Evolutionary conservation across 2,797 vertebrate species (phyloP), one percentile per base, ranked within the genome.

Genomic region (Myotis myotis): DNA sequence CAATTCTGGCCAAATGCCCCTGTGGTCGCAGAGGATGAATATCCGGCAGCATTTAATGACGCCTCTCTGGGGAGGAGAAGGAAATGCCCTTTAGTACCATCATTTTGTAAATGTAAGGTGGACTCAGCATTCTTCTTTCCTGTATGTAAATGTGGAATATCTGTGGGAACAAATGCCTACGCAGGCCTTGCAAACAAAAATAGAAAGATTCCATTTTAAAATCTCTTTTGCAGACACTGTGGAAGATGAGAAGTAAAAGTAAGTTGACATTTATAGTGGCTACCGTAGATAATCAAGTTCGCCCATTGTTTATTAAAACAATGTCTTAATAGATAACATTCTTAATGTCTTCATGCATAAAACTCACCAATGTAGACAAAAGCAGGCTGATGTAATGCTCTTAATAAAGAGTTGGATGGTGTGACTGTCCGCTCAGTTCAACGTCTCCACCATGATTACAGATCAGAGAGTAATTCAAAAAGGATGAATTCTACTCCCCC

Each of bases 381-480:
- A 13, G 60, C 2, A 55, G 30, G 13, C 28, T 87, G 62, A 80
- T 79, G 33, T 22, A 33, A 71, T 49, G 47, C 33, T 86, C 84
- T 85, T 47, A 57, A 22, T 6, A 66, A 93, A 76, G 41, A 86
- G 41, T 30, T 25, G 71, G 64, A 80, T 84, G 53, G 57, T 55
- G 51, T 76, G 84, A 47, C 57, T 36, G 20, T 79, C 72, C 75
- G 30, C 64, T 86, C 38, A 36, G 25, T 68, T 70, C 74, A 44
- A 57, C 71, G 36, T 85, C 41, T 60, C 19, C 9, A 25, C 33
- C 20, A 88, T 68, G 53, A 92, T 74, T 55, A 86, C 41, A 95
- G 51, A 79, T 74, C 68, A 90, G 82, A 89, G 87, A 86, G 44
- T 82, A 95, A 94, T 79, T 82, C 84, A 36, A 68, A 93, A 95